A percentile compares a stretch with the other conserved stretches of the same genome.
phyloP scores from a whole-genome alignment of 2,888 invertebrate genomes.

The Polymixis lichenea region DNA sequence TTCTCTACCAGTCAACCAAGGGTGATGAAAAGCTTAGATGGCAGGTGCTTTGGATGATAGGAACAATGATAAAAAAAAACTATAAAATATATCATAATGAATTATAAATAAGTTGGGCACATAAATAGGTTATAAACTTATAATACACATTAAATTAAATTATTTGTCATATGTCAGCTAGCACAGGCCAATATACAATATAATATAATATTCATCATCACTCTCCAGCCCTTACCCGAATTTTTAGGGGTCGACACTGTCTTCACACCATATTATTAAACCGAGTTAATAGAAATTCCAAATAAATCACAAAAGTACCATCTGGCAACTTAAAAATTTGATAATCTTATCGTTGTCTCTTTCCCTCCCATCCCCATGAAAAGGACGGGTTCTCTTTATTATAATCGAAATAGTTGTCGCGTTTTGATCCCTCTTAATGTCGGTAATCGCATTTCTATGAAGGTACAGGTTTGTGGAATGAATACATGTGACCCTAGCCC shows the following conservation, averaged over 20 bases:
- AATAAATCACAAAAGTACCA: constrained; percentile 34
- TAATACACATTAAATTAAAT: no score
- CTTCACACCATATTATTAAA: not conserved
- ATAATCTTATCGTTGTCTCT: constrained; percentile 10
- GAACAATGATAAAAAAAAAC: no score
- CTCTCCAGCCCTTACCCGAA: no score
- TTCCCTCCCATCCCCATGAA: not conserved
- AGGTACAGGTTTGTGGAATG: constrained; percentile 34
- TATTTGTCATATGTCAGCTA: no score
- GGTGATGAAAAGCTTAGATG: no score
- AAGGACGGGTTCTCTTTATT: constrained; percentile 31
- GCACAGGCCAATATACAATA: no score
- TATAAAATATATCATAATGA: no score
- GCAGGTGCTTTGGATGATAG: no score
- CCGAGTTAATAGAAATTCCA: constrained; percentile 22
- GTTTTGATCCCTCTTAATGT: constrained; percentile 51
- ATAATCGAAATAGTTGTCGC: constrained; percentile 55
- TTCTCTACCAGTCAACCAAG: no score
- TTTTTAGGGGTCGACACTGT: not conserved
- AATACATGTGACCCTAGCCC: constrained; percentile 14
- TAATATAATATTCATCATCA: not conserved
- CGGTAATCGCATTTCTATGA: constrained; percentile 52
- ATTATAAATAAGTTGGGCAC: no score
- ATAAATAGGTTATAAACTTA: no score
- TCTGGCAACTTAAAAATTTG: constrained; percentile 23